Evolutionary conservation across 1,140 invertebrate species (phyloP).

Genomic region (Penaeus vannamei): DNA sequence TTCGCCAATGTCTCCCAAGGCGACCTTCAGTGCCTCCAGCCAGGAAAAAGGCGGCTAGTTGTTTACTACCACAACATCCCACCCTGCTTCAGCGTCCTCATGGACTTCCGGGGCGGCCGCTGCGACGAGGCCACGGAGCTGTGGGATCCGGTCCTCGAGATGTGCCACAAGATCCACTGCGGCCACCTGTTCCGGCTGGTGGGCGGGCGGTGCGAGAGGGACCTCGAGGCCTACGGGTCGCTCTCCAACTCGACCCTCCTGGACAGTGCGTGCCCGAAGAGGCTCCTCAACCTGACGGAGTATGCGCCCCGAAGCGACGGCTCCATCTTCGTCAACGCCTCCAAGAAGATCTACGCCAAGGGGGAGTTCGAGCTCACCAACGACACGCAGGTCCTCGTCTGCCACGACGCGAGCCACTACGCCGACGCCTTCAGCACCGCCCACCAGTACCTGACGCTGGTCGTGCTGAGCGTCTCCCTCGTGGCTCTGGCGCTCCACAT

Average conservation of each 20-base stretch:
- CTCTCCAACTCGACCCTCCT: constrained; percentile 41
- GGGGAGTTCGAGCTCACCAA: constrained; percentile 57
- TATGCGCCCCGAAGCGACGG: constrained; percentile 36
- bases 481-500: constrained; percentile 72
- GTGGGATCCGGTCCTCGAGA: constrained; percentile 57
- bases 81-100: constrained; percentile 57
- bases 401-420: constrained; percentile 38
- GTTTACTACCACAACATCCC: not conserved
- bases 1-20: constrained; percentile 50
- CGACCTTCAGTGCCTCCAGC: constrained; percentile 1
- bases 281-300: constrained; percentile 21
- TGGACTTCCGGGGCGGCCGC: constrained; percentile 67
- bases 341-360: constrained; percentile 49
- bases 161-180: constrained; percentile 57
- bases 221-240: not conserved
- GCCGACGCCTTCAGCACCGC: not conserved
- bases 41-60: constrained; percentile 9
- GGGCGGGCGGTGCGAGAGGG: constrained; percentile 49
- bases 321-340: constrained; percentile 45
- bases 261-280: constrained; percentile 56
- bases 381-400: constrained; percentile 45
- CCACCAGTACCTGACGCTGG: constrained; percentile 41
- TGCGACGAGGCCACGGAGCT: constrained; percentile 62
- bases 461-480: constrained; percentile 70
- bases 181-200: constrained; percentile 55